Base-by-base conservation (phyloP, 1,140 invertebrate species). In the Tetramorium simillimum region DNA sequence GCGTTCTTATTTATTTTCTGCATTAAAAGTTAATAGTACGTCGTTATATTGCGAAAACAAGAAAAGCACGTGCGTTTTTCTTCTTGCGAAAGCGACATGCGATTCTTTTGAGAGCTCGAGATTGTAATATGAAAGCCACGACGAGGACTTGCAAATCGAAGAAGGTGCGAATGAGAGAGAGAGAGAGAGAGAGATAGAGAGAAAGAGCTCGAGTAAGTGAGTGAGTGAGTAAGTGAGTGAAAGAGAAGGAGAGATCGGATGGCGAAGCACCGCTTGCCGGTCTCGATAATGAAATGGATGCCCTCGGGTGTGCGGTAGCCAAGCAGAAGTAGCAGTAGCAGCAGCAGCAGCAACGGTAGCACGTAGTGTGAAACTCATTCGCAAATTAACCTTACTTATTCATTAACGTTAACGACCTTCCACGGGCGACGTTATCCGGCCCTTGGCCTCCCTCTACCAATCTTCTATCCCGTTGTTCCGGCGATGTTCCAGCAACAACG, bases 301-400 rank as follows among this genome's bases (percentile, higher is more conserved):
- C 92, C 92, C 92, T 88, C 90, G 89, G 91, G 92, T 91, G 81
- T 49, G 69, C 18, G 40, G 24, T 73, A 60, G 69, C 69, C 88
- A 90, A 92, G 82, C 78, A 62, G 37, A 69, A 69, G 65, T 69
- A 69, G 12, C 65, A 67, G 62, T 5, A n/a, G 63, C 33, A 65
- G 58, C 58, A 24, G 21, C 58, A 24, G 63, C 37, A 69, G n/a
- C 65, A 69, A 49, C 80, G 75, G 84, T 56, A 77, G 70, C 86
- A 85, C 87, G 81, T 89, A 92, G 91, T 93, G 93, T 90, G 91
- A 93, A 94, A 91, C 91, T 91, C 92, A 93, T 94, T 94, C 92
- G 93, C 91, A 93, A 94, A 94, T 94, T 94, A 94, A 93, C 92
- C 92, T 93, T 94, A 93, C 92, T 93, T 92, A 94, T 94, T 94